phyloP scores from a whole-genome alignment of 2,888 invertebrate genomes.

The Allacma fusca region DNA sequence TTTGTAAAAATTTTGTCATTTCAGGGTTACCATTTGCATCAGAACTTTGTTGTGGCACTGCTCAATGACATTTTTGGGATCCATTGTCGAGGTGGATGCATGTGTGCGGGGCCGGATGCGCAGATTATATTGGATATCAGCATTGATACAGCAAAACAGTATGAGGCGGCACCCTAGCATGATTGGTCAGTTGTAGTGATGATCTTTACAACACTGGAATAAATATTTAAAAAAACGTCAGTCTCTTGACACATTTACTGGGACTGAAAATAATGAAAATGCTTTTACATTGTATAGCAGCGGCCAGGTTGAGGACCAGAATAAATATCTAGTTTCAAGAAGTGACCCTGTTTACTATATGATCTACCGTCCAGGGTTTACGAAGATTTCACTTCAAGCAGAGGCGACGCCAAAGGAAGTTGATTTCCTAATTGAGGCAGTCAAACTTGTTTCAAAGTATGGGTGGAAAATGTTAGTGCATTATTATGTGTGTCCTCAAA shows the following conservation, averaged over 20 bases:
- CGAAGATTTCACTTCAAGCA: conserved; percentile 82
- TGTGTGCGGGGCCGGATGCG: conserved; percentile 84
- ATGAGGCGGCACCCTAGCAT: conserved; percentile 72
- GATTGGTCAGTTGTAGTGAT: background rate
- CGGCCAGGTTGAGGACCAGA: background rate
- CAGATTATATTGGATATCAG: conserved; percentile 82
- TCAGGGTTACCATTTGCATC: conserved; percentile 78
- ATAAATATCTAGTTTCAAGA: background rate
- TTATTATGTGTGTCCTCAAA: conserved; percentile 43
- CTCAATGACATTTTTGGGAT: conserved; percentile 91
- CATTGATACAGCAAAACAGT: conserved; percentile 76
- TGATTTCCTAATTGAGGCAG: conserved; percentile 81
- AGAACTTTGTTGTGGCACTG: conserved; percentile 84
- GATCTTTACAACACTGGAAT: too few relatives aligned
- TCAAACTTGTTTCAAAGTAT: conserved; percentile 85
- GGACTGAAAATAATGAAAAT: background rate
- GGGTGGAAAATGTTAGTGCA: conserved; percentile 64
- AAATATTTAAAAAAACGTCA: too few relatives aligned
- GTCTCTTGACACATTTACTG: background rate
- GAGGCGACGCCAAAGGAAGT: conserved; percentile 82
- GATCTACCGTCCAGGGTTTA: conserved; percentile 84
- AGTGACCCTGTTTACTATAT: conserved; percentile 33
- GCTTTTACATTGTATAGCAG: background rate
- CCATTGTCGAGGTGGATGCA: conserved; percentile 68
- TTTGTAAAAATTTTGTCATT: background rate